Evolutionary conservation across 2,797 vertebrate species (phyloP).

Genomic region (Rhynchotus rufescens): DNA sequence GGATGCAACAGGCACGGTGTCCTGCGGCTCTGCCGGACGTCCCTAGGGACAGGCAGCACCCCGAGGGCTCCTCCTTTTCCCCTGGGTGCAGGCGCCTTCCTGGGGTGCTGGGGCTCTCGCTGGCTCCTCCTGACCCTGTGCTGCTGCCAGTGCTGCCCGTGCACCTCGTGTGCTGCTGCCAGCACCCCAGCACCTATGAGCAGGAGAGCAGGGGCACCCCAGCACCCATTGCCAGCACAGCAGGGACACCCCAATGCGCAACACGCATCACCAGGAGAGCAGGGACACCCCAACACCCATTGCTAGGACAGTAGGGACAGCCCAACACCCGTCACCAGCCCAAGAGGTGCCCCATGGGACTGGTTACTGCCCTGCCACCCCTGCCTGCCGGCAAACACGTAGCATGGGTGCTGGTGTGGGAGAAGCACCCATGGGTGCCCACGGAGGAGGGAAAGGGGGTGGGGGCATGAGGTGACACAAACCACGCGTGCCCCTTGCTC

Average conservation of each 20-base stretch:
- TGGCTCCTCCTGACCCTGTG: accelerated
- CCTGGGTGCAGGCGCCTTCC: no score
- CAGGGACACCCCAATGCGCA: no score
- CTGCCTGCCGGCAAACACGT: accelerated
- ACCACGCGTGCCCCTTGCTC: neutral
- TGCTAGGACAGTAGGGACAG: no score
- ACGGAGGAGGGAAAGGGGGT: neutral
- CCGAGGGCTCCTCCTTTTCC: neutral
- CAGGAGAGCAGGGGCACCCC: no score
- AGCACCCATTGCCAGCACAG: no score
- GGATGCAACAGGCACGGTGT: no score
- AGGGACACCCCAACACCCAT: no score
- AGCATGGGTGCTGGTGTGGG: accelerated
- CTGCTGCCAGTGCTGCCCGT: neutral
- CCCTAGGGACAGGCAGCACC: neutral
- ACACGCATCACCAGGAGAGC: no score
- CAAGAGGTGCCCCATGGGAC: neutral
- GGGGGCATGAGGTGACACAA: no score
- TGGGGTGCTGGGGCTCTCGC: neutral
- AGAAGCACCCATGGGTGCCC: neutral
- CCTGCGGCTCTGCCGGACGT: no score
- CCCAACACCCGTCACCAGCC: neutral
- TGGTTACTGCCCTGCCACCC: neutral
- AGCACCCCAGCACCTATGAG: no score
- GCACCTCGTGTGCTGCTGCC: accelerated